Evolutionary conservation across 2,888 invertebrate genomes (phyloP), one percentile per base, ranked within the genome.

Genomic region (Apantesis nais): DNA sequence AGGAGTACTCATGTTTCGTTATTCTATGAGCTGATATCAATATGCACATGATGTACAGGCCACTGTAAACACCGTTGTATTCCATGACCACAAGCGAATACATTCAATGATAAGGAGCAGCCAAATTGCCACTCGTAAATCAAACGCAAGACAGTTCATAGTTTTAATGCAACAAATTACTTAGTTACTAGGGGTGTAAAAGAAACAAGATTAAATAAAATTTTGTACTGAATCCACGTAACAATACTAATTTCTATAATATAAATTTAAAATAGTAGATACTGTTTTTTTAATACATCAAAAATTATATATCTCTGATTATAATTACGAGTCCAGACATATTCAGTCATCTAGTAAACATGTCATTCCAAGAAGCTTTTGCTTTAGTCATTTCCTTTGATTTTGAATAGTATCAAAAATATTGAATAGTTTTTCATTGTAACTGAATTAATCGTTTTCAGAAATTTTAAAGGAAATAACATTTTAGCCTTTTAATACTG

Each of bases 41-140:
- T 70, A 68, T 34, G 62, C 62, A 73, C 62, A 73, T 75, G 62
- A 68, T 74, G 70, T 77, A 75, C 68, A 74, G 68, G 69, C 75
- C 74, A 74, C 74, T 74, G 73, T 76, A 73, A 66, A 70, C 62
- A 48, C 60, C 58, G 62, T 62, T 72, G 71, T 74, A 83, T 86
- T 81, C 81, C 84, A 85, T 84, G 80, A 83, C 85, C 78, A 81
- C 83, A 85, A 87, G 86, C 86, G 87, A 85, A 86, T 83, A 84
- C 84, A 80, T 84, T 84, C 80, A 82, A 85, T 83, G 87, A 88
- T 87, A 89, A 86, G 85, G 81, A 79, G 83, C 82, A 78, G 84
- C 84, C 86, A 85, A 89, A 89, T 86, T 84, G 83, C 81, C 77
- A 74, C 76, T 81, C 85, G 78, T 87, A 86, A 87, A 88, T 85